phyloP scores from a whole-genome alignment of 2,888 invertebrate species.

The Halictus quadricinctus region DNA sequence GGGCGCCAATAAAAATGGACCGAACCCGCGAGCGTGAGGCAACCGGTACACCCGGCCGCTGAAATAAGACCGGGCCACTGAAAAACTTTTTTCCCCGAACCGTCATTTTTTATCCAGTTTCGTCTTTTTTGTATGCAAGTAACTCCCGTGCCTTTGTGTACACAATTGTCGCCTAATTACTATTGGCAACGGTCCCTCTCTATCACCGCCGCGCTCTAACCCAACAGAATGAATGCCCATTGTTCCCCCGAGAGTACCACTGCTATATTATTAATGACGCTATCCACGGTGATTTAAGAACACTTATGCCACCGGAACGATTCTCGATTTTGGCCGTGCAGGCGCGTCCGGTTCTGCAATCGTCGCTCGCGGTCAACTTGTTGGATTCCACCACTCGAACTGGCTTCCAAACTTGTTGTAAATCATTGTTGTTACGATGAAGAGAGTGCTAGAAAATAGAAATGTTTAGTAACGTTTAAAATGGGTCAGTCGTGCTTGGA shows the following conservation, averaged over 20 bases:
- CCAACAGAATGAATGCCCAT: background rate
- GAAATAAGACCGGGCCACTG: constrained; percentile 51
- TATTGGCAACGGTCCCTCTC: background rate
- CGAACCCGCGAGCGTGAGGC: constrained; percentile 30
- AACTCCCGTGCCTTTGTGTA: constrained; percentile 24
- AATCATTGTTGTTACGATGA: background rate
- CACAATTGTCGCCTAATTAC: constrained; percentile 23
- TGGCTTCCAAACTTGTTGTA: background rate
- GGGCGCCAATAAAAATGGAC: constrained; percentile 65
- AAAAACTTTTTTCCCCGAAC: constrained; percentile 41
- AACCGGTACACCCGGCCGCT: constrained; percentile 10
- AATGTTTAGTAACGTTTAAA: too few species aligned
- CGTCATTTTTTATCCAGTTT: background rate
- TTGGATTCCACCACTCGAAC: background rate
- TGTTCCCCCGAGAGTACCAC: background rate
- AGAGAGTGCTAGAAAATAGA: background rate
- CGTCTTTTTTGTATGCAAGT: constrained; percentile 32
- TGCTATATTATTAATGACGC: background rate
- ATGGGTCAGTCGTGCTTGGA: too few species aligned
- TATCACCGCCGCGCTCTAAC: background rate
- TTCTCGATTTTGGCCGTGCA: background rate
- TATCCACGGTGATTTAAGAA: constrained; percentile 2
- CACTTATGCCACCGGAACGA: background rate
- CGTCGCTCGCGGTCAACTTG: background rate
- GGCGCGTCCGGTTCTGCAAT: background rate